Conservation (phyloP, 2,797 vertebrate species). For the Chiroxiphia lanceolata region DNA sequence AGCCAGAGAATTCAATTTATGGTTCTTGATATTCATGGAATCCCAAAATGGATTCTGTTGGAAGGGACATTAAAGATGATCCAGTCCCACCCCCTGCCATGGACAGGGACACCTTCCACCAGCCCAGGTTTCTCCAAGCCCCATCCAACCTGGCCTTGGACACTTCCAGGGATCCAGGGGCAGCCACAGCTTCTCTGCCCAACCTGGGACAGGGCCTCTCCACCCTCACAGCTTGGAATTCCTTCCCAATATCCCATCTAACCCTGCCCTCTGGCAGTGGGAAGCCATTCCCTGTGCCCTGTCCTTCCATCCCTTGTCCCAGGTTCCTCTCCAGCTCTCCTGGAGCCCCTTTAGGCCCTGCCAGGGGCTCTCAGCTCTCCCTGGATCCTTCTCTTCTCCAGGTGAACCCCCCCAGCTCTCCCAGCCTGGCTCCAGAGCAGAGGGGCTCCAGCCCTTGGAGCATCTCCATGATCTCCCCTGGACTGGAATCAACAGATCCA, state of each 20-base stretch:
- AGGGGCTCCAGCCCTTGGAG: background rate
- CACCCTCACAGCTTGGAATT: background rate
- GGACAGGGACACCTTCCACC: background rate
- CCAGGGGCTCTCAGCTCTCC: background rate
- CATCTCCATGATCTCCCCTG: accelerated
- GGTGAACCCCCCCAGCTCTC: background rate
- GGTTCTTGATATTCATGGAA: background rate
- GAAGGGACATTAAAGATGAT: background rate
- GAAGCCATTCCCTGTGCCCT: background rate
- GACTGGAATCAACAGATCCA: background rate
- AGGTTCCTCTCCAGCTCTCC: background rate
- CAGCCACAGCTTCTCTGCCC: background rate
- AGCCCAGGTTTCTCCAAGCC: accelerated
- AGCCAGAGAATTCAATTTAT: background rate
- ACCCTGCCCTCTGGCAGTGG: background rate
- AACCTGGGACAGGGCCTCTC: background rate
- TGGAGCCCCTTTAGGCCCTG: background rate
- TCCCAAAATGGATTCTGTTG: background rate
- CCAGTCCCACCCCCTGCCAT: background rate
- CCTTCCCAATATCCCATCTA: background rate
- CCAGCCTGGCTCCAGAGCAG: background rate
- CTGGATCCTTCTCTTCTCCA: background rate
- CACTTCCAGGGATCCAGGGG: background rate
- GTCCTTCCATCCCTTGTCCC: background rate
- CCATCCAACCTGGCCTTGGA: background rate